Percentiles rank a stretch among this genome's conserved stretches.
Evolutionary conservation across 2,888 invertebrate genomes (phyloP).

Genomic region (Hoplodrina ambigua): DNA sequence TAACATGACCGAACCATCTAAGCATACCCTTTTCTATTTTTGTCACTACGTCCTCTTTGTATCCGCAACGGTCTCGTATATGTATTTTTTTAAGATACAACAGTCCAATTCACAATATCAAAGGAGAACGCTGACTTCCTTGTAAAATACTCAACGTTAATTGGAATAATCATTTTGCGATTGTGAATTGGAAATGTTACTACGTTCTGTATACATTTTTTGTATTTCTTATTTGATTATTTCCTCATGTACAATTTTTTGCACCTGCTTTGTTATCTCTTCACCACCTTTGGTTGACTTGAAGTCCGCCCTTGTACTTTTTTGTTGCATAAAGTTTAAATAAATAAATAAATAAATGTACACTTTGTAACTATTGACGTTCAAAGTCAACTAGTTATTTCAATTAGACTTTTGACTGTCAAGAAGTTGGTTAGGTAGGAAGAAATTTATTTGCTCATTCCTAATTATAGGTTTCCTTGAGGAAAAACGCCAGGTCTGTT

Average conservation of each 20-base stretch:
- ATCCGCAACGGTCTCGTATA: no score
- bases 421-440: constrained; percentile 14
- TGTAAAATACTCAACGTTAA: background rate
- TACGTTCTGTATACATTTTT: background rate
- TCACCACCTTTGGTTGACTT: no score
- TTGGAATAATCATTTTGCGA: background rate
- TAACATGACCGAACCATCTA: no score
- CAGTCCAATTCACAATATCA: background rate
- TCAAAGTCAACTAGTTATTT: constrained; percentile 23
- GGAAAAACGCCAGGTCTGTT: background rate
- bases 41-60: no score
- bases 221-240: no score
- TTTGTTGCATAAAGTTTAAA: no score
- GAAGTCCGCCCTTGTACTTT: no score
- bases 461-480: constrained; percentile 1
- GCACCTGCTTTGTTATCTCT: no score
- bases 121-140: background rate
- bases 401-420: constrained; percentile 22
- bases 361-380: background rate
- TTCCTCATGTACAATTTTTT: no score
- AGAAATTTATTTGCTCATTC: constrained; percentile 21
- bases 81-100: background rate
- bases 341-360: no score
- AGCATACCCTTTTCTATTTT: no score
- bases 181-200: background rate